Evolutionary conservation across 92 coral and sea anemone genomes (phyloP), one percentile per base, ranked within the genome.

Genomic region (Diadumene lineata): DNA sequence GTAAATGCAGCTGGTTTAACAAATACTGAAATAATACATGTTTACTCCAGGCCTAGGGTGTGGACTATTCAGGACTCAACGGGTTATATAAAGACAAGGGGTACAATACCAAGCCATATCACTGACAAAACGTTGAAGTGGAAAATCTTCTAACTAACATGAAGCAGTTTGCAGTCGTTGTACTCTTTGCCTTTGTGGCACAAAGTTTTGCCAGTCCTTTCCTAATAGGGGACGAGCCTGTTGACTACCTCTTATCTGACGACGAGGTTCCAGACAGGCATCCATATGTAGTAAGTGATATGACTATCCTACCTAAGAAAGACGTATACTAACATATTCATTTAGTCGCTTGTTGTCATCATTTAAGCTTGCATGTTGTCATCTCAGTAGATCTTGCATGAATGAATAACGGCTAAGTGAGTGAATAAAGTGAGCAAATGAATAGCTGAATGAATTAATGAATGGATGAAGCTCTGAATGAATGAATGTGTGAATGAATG

Each of bases 211-310:
- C 68, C 78, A 34, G 56, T 33, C 56, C 43, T 2, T n/a, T n/a
- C n/a, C n/a, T n/a, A n/a, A n/a, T n/a, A n/a, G n/a, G n/a, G n/a
- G n/a, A 38, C 13, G 78, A 73, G 9, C 68, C 60, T 31, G 78
- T 56, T 73, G 78, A 50, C 26, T 73, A 27, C 60, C 56, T 73
- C 26, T 56, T 60, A 55, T 67, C 58, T 24, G 44, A 28, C 24
- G 62, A 28, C 27, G 78, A 56, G n/a, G 81, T 53, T n/a, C 58
- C 80, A 0, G 70, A 77, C 72, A 75, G 86, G 33, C 86, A 82
- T 26, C 86, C 86, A 2, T 82, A 75, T 51, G 86, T 82, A 71
- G 86, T 81, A 66, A 31, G 86, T 24, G 11, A n/a, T 7, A 2
- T 23, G 9, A n/a, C 23, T 32, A 16, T 27, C 30, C 11, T 58